Evolutionary conservation across 2,888 invertebrate genomes (phyloP), one percentile per base, ranked within the genome.

Genomic region (Trimorus sp.): DNA sequence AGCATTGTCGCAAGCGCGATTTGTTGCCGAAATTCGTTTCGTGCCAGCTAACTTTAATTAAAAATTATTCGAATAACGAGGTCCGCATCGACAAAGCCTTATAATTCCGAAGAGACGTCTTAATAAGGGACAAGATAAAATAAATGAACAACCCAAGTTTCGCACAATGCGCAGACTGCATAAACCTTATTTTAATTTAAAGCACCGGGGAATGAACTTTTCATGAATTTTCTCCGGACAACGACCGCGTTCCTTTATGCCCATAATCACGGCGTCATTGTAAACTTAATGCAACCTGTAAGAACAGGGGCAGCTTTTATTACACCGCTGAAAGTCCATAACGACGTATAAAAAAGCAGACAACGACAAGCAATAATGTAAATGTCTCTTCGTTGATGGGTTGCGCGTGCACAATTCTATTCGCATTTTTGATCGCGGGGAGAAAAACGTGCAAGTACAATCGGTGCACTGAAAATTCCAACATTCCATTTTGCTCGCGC

Each of bases 231-330:
- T 60, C 51, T 60, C 51, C 26, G 53, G 58, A 60, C 66, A 51
- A 51, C 48, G 68, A 66, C 53, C 66, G 66, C 59, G 53, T 59
- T 66, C 45, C 51, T 53, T 66, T 75, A 42, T 58, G 48, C 40
- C 58, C 54, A 75, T 65, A 58, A 75, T 63, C 45, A 16, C 36
- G 37, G 48, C 45, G 58, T 63, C 74, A 38, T 68, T 66, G 71
- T 63, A 62, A 62, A 73, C 26, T 66, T 75, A 42, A 42, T 60
- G 45, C 60, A 11, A 59, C 60, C 40, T 49, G 37, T 60, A 68
- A 75, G 68, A 59, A 59, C 40, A 36, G 45, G 54, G 58, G 16
- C 66, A 60, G 45, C 68, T 60, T 68, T 76, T 76, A 75, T 65
- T 58, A 58, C 51, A 49, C 51, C 36, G 53, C 15, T 53, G 62